Base-by-base conservation (phyloP, 1,140 invertebrate genomes). In the Drosophila ohnishii region DNA sequence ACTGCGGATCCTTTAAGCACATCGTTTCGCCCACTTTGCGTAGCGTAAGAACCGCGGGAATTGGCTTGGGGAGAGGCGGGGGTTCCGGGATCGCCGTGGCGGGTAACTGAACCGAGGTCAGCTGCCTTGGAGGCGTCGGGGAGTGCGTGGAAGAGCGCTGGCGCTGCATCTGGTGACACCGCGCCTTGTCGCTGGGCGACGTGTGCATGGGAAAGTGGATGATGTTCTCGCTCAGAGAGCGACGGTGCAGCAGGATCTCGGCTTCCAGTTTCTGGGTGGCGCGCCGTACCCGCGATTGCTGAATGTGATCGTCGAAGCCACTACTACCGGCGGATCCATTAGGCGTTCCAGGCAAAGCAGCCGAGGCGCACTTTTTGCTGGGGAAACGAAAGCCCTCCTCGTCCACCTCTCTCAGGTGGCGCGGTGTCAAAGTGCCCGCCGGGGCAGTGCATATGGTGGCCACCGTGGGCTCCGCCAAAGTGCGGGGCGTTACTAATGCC, bases 1-100 rank as follows among this genome's bases (percentile, higher is more conserved):
- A 96, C 80, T 97, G 95, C 35, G 95, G 95, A 92, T 97, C 96
- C 79, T 95, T 94, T 47, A 95, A 93, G 81, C 95, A 95, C 94
- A 97, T 96, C 19, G 95, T 94, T 91, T 96, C 95, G 25, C 95
- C 95, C 1, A 96, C 93, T 64, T 94, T 93, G 51, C 93, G 93
- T 35, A 94, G 91, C 16, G 93, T 93, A 40, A 93, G 90, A 37
- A 92, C 92, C 30, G 84, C 84, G 22, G 91, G 90, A 5, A 92
- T 90, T 2, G 92, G 91, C 53, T 67, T 83, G 50, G 85, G 65
- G 19, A 74, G 82, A 44, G 65, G 85, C 60, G 79, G 81, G 14
- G 81, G 75, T 16, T 89, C 79, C 5, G 70, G 84, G 28, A 75
- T 65, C 7, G 63, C 57, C 14, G 19, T 47, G 45, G 30, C 37